phyloP scores from a whole-genome alignment of 2,797 vertebrate genomes.

The Kryptolebias ocellatus region DNA sequence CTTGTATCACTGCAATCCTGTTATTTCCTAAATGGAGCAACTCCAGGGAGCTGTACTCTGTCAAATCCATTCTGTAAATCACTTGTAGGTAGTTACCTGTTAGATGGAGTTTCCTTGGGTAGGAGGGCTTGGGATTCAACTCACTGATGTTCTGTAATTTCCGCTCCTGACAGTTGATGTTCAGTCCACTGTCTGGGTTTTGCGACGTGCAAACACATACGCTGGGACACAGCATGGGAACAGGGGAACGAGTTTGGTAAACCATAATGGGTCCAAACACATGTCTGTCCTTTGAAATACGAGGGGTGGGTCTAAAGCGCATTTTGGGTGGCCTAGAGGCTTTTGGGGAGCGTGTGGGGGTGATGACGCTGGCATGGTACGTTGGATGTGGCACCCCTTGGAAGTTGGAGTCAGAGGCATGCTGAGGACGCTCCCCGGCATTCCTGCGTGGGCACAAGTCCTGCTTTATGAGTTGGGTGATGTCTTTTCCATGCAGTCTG shows the following conservation, averaged over 20 bases:
- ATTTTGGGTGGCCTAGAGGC: conserved; percentile 93
- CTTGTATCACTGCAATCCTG: conserved; percentile 93
- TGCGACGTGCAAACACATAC: conserved; percentile 94
- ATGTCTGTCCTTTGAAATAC: conserved; percentile 91
- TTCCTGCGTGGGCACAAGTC: conserved; percentile 94
- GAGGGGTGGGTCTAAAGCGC: conserved; percentile 91
- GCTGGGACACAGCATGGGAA: conserved; percentile 91
- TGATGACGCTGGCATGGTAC: conserved; percentile 83
- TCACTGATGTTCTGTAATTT: conserved; percentile 94
- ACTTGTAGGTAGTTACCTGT: conserved; percentile 96
- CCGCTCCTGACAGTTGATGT: conserved; percentile 96
- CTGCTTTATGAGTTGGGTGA: conserved; percentile 95
- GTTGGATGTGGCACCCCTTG: conserved; percentile 86
- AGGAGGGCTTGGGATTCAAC: conserved; percentile 91
- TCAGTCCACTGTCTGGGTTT: conserved; percentile 93
- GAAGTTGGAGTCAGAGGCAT: conserved; percentile 85
- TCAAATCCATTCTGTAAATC: conserved; percentile 89
- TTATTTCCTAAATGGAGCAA: conserved; percentile 97
- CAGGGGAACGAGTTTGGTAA: conserved; percentile 95
- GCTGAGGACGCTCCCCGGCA: conserved; percentile 82
- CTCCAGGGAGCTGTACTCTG: conserved; percentile 92
- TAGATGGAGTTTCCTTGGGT: conserved; percentile 97
- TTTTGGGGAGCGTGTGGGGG: conserved; percentile 89
- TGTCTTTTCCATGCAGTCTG: conserved; percentile 94
- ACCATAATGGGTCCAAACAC: conserved; percentile 99